A percentile compares a stretch with the other conserved stretches of the same genome.
phyloP scores from a whole-genome alignment of 2,797 vertebrate genomes.

The Lithobates pipiens region DNA sequence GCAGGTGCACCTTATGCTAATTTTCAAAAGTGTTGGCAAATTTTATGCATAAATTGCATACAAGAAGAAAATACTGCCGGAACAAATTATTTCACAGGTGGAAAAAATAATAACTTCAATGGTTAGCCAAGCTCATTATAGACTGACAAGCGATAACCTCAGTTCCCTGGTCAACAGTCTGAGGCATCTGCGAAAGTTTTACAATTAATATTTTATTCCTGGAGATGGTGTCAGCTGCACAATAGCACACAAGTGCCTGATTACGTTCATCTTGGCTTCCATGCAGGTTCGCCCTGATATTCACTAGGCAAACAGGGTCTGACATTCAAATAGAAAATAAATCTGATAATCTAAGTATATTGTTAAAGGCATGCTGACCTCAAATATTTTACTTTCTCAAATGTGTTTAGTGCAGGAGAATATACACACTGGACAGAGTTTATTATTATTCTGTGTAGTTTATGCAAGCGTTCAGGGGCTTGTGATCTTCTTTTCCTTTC shows the following conservation, averaged over 20 bases:
- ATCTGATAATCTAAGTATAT: neutral
- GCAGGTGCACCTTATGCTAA: slow-evolving; percentile 85
- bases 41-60: slow-evolving; percentile 85
- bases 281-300: slow-evolving; percentile 59
- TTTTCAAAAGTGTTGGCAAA: slow-evolving; percentile 86
- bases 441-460: too few relatives aligned
- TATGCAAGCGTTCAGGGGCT: too few relatives aligned
- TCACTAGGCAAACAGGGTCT: neutral
- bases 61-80: slow-evolving; percentile 25
- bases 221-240: slow-evolving; percentile 76
- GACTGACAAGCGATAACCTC: slow-evolving; percentile 83
- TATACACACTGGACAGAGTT: too few relatives aligned
- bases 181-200: slow-evolving; percentile 83
- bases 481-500: too few relatives aligned
- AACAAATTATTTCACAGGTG: slow-evolving; percentile 82
- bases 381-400: too few relatives aligned
- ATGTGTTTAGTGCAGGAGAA: too few relatives aligned
- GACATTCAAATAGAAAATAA: neutral
- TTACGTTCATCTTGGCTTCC: slow-evolving; percentile 71
- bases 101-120: slow-evolving; percentile 82
- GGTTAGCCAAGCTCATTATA: slow-evolving; percentile 86
- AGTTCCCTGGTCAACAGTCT: slow-evolving; percentile 83
- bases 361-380: neutral
- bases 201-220: slow-evolving; percentile 77
- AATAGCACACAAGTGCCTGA: slow-evolving; percentile 72